A percentile compares a stretch with the other conserved stretches of the same genome.
Evolutionary conservation across 2,888 invertebrate species (phyloP).

Genomic region (Tetranychus piercei): DNA sequence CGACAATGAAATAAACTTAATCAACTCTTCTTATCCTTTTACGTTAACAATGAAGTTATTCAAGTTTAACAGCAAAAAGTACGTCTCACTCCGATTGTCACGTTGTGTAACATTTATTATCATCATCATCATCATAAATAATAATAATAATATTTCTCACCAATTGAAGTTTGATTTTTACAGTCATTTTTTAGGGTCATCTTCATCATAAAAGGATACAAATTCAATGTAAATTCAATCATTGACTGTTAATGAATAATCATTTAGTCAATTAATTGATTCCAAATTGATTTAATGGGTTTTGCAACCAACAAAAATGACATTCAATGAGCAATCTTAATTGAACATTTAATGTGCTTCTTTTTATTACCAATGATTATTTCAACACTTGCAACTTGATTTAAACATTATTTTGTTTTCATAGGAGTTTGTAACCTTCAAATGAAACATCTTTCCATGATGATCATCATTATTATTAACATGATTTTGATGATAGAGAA

Average conservation of each 20-base stretch:
- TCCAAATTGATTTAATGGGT: no score
- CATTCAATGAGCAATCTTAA: background rate
- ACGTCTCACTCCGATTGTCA: background rate
- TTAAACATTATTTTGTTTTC: background rate
- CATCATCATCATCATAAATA: background rate
- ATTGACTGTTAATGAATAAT: no score
- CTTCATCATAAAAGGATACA: background rate
- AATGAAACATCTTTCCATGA: no score
- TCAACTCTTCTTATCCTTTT: background rate
- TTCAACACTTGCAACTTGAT: background rate
- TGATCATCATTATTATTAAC: background rate
- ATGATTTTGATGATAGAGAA: background rate
- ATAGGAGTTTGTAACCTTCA: no score
- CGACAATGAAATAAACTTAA: background rate
- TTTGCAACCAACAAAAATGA: background rate
- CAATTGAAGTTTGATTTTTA: background rate
- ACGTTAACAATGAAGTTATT: background rate
- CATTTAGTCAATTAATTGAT: no score
- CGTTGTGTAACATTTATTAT: background rate
- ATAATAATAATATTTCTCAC: background rate
- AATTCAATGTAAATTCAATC: no score
- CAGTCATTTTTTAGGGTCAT: background rate
- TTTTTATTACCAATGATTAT: background rate
- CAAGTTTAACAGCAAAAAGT: background rate
- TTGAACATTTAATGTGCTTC: background rate